Conservation (phyloP, 2,113 vertebrate genomes). For the Ailurus styani region DNA sequence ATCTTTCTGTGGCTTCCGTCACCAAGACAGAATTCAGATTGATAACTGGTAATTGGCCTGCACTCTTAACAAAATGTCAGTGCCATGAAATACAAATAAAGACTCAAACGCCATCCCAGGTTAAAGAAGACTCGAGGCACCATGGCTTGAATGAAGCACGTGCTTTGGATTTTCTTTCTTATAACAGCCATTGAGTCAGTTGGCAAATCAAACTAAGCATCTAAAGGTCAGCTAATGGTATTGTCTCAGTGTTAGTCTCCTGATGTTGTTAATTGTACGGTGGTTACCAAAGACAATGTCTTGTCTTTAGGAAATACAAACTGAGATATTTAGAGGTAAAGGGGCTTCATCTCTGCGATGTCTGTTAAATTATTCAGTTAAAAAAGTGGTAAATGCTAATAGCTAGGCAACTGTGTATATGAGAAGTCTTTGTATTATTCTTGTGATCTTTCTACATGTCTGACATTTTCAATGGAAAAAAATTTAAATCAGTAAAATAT, state of each 20-base stretch:
- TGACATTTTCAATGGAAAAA: not conserved
- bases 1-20: not conserved
- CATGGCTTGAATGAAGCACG: rapidly evolving
- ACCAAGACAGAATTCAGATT: not conserved
- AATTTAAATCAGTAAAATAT: not conserved
- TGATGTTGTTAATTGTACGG: not conserved
- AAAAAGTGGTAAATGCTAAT: not conserved
- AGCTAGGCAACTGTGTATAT: not conserved
- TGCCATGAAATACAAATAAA: not conserved
- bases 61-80: not conserved
- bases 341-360: not conserved
- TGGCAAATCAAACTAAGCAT: not conserved
- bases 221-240: not conserved
- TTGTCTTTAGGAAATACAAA: not conserved
- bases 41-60: not conserved
- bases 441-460: not conserved
- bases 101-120: not conserved
- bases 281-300: not conserved
- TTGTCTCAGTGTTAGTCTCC: not conserved
- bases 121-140: not conserved
- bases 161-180: not conserved
- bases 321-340: not conserved
- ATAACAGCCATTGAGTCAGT: not conserved
- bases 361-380: not conserved
- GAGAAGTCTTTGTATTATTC: not conserved